phyloP scores from a whole-genome alignment of 1,140 invertebrate genomes.

The Euschistus heros region DNA sequence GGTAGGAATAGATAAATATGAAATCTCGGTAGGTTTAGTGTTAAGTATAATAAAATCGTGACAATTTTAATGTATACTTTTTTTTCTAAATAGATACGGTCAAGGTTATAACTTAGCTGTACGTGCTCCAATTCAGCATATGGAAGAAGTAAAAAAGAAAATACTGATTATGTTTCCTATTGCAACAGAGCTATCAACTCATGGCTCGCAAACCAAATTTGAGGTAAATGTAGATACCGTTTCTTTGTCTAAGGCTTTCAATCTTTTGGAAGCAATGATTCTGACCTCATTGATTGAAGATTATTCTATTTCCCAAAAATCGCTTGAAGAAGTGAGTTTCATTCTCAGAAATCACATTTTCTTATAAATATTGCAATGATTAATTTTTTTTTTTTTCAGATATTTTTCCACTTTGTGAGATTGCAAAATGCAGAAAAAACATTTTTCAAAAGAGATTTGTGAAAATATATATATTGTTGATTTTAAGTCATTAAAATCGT shows the following conservation, averaged over 20 bases:
- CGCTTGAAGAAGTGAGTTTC: background rate
- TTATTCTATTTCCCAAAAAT: constrained; percentile 13
- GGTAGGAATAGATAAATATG: too few relatives aligned
- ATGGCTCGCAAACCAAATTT: background rate
- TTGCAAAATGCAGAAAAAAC: background rate
- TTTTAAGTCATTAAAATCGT: too few relatives aligned
- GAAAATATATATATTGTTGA: too few relatives aligned
- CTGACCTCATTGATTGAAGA: background rate
- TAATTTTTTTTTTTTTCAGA: background rate
- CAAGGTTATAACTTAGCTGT: constrained; percentile 2
- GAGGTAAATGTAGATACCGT: background rate
- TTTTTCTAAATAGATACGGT: background rate
- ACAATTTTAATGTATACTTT: too few relatives aligned
- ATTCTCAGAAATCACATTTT: too few relatives aligned
- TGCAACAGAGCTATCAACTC: background rate
- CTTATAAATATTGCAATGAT: background rate
- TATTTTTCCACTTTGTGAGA: background rate
- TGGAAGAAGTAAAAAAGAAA: background rate
- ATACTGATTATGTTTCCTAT: background rate
- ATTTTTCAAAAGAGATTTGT: too few relatives aligned
- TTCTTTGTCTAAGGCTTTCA: background rate
- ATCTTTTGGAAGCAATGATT: background rate
- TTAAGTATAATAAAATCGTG: too few relatives aligned
- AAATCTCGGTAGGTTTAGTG: too few relatives aligned
- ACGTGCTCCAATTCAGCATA: background rate